Evolutionary conservation across 2,797 vertebrate species (phyloP), one percentile per base, ranked within the genome.

Genomic region (Mastacembelus armatus): DNA sequence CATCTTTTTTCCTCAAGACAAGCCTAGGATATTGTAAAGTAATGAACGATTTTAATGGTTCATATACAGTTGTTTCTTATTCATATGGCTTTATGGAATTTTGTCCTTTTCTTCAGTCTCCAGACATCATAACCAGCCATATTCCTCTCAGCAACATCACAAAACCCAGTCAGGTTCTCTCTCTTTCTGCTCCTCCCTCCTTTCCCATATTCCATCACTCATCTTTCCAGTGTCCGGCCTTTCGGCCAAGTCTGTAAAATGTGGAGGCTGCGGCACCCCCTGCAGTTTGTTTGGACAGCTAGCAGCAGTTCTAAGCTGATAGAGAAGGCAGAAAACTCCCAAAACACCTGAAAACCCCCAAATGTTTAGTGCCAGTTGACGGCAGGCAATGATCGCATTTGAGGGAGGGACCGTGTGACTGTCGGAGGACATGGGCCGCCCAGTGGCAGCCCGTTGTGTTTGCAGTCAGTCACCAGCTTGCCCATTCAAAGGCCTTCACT

Each of bases 21-120:
- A 95, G 94, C 94, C 95, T 93, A 95, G 88, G 93, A 95, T 94
- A 94, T 89, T 92, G 91, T 94, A 93, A 94, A 93, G 94, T 93
- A 94, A 95, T 92, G 93, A 95, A 93, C 94, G 94, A 94, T 90
- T 76, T 89, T 85, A 84, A 94, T 93, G 93, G 93, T 94, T 94
- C 93, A 94, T 95, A 93, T 93, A 95, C 94, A 94, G 89, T 92
- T 88, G 65, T 82, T 85, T 89, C 70, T 83, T 79, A 86, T 85
- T 92, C 90, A 87, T 94, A 94, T 94, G 93, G 91, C 92, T 94
- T 92, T 80, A 92, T 92, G 92, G 85, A 91, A 89, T 77, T 85
- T 63, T 83, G 77, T 86, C 84, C 66, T 86, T 71, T 85, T 79
- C 59, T 77, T 72, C 82, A 86, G 70, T 92, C 83, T 85, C 71